Conservation (phyloP, 1,140 invertebrate genomes). For the Scaptomyza montana region DNA sequence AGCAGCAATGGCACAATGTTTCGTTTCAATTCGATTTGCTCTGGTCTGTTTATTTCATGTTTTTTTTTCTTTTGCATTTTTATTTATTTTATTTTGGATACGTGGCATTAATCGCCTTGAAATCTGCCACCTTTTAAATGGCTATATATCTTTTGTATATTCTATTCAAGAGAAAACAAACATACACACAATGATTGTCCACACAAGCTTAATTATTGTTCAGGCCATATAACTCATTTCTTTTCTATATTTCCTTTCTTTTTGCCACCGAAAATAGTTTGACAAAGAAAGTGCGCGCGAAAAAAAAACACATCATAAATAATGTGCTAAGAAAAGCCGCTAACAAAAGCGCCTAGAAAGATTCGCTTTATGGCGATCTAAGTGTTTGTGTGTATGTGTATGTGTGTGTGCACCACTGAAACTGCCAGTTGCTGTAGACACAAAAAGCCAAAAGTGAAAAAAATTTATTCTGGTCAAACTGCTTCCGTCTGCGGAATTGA, state of each 20-base stretch:
- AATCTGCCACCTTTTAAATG: constrained; percentile 37
- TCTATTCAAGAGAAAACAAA: constrained; percentile 48
- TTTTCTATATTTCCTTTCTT: constrained; percentile 32
- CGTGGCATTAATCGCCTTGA: constrained; percentile 51
- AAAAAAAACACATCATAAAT: constrained; percentile 70
- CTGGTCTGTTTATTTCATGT: constrained; percentile 27
- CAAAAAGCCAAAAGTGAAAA: constrained; percentile 61
- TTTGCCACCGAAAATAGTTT: constrained; percentile 51
- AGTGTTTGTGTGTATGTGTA: constrained; percentile 16
- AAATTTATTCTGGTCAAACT: constrained; percentile 77
- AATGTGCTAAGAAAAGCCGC: constrained; percentile 75
- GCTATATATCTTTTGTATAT: constrained; percentile 22
- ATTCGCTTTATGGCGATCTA: constrained; percentile 24
- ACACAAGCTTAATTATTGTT: constrained; percentile 63
- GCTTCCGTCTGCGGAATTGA: constrained; percentile 73
- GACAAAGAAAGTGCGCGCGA: constrained; percentile 68
- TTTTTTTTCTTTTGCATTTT: constrained; percentile 24
- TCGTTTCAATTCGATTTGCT: constrained; percentile 35
- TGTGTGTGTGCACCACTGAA: constrained; percentile 24
- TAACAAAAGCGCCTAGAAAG: constrained; percentile 63
- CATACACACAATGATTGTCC: constrained; percentile 27
- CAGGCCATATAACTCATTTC: constrained; percentile 32
- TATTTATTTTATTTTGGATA: constrained; percentile 30
- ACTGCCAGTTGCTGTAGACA: constrained; percentile 13
- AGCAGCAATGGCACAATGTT: constrained; percentile 9